These are phyloP conservation scores for Conus betulinus DNA, from an alignment of 1,140 invertebrate species.

Conservation along the genomic window DNA sequence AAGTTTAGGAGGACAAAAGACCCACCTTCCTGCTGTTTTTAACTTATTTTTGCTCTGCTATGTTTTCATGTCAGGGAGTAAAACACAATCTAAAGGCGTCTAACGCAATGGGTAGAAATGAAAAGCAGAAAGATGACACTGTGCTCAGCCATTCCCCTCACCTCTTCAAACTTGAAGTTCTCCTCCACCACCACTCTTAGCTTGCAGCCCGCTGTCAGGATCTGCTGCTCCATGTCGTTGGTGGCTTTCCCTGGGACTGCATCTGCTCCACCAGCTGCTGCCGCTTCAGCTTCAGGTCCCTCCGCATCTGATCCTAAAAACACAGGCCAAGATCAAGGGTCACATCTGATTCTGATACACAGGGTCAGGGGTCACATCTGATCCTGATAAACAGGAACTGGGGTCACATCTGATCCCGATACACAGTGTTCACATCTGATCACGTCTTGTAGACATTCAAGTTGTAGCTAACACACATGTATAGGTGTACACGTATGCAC, in stretches of 20 bases:
- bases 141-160: constrained; percentile 25
- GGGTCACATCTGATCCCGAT: too few relatives aligned
- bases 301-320: constrained; percentile 79
- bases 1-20: too few relatives aligned
- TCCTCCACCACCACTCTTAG: constrained; percentile 74
- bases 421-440: too few relatives aligned
- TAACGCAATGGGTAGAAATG: neutral
- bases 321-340: neutral
- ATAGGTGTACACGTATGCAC: too few relatives aligned
- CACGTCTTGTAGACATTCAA: too few relatives aligned
- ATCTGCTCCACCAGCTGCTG: constrained; percentile 79
- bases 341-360: neutral
- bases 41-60: neutral
- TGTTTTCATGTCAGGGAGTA: neutral
- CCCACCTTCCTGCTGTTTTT: neutral
- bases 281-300: constrained; percentile 82
- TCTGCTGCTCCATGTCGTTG: constrained; percentile 62
- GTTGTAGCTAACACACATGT: too few relatives aligned
- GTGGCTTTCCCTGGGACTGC: constrained; percentile 76
- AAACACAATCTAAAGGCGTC: too few relatives aligned
- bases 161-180: constrained; percentile 67
- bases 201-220: constrained; percentile 66
- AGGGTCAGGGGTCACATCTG: too few relatives aligned
- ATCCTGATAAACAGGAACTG: too few relatives aligned
- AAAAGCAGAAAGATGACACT: too few relatives aligned